These are phyloP conservation scores for Tiliacea citrago DNA, from an alignment of 2,888 invertebrate species.

Conservation along the genomic window DNA sequence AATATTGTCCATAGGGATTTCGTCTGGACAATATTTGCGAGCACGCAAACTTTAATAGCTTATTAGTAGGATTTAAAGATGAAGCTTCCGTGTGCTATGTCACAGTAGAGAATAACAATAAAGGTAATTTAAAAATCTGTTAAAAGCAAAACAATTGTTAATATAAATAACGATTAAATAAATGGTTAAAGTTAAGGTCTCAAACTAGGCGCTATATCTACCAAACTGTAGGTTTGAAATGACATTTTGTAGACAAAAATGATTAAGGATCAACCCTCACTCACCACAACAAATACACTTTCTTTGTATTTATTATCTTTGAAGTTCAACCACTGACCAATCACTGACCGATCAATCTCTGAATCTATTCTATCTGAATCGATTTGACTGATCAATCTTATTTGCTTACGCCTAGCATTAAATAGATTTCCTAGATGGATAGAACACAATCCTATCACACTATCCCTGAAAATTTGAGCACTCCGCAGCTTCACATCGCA, in stretches of 20 bases:
- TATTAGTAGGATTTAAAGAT: background rate
- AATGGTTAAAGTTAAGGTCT: background rate
- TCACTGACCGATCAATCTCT: too few relatives aligned
- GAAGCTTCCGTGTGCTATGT: background rate
- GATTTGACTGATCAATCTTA: too few relatives aligned
- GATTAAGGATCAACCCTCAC: background rate
- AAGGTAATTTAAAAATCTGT: background rate
- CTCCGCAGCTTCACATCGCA: slow-evolving; percentile 10
- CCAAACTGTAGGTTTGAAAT: background rate
- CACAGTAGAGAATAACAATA: background rate
- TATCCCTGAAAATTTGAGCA: background rate
- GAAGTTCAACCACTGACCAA: too few relatives aligned
- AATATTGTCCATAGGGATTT: background rate
- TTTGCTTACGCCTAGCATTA: background rate
- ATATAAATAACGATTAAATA: background rate
- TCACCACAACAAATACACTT: background rate
- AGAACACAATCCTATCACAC: background rate
- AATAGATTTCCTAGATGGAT: background rate
- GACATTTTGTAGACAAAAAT: background rate
- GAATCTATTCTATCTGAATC: too few relatives aligned
- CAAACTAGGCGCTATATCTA: background rate
- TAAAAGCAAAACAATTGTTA: background rate
- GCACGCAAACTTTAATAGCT: background rate
- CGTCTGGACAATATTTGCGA: background rate
- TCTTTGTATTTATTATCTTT: background rate